Conservation (phyloP, 2,797 vertebrate species). For the Lates japonicus region DNA sequence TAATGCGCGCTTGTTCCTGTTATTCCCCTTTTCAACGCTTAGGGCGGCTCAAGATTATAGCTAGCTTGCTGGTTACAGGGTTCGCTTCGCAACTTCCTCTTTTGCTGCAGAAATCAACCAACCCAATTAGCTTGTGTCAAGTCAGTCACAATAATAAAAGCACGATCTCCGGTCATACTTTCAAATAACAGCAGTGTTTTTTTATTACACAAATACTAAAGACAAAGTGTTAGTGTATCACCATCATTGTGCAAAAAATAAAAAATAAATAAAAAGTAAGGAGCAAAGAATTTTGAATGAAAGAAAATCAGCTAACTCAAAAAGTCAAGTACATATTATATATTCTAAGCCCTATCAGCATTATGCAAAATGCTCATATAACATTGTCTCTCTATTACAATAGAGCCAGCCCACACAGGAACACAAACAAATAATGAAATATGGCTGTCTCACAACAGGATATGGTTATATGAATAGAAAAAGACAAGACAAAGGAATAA, state of each 20-base stretch:
- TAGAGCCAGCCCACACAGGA: not conserved
- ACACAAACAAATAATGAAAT: not conserved
- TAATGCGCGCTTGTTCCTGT: slow-evolving; percentile 48
- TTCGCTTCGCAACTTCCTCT: slow-evolving; percentile 77
- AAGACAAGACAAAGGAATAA: not conserved
- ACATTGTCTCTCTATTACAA: not conserved
- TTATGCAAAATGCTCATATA: not conserved
- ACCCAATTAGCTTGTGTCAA: slow-evolving; percentile 49
- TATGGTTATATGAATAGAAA: not conserved
- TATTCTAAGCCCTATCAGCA: too few relatives aligned
- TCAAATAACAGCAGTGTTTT: slow-evolving; percentile 23
- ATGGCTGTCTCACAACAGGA: not conserved
- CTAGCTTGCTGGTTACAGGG: slow-evolving; percentile 57
- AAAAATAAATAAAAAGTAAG: not conserved
- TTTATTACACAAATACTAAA: not conserved
- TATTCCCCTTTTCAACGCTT: slow-evolving; percentile 53
- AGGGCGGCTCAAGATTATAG: slow-evolving; percentile 72
- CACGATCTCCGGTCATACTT: slow-evolving; percentile 31
- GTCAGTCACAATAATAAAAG: slow-evolving; percentile 6
- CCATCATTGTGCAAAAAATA: not conserved
- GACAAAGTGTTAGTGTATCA: not conserved
- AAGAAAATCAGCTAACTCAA: not conserved
- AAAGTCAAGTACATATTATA: not conserved
- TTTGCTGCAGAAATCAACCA: slow-evolving; percentile 54
- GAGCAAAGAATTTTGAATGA: not conserved